These are phyloP conservation scores for Simalia tracyae DNA, from an alignment of 2,797 vertebrate genomes.

Conservation along the genomic window DNA sequence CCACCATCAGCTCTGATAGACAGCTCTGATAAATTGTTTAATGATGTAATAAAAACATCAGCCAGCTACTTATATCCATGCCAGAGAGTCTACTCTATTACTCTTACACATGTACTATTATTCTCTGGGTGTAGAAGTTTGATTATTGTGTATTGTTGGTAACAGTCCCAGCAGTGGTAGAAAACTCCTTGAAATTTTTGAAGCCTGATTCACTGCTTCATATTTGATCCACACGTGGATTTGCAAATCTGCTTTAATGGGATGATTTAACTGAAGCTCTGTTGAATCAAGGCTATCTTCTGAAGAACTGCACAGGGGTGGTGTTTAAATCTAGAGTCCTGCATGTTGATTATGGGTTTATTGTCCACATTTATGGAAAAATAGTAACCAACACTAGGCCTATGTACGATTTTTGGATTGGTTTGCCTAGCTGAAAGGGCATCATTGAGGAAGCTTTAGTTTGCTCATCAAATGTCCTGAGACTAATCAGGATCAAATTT, in stretches of 20 bases:
- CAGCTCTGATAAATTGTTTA: background rate
- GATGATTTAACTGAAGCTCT: background rate
- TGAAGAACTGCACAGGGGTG: background rate
- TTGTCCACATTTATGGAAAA: background rate
- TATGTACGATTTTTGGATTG: background rate
- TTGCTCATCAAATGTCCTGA: accelerated
- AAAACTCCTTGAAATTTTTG: background rate
- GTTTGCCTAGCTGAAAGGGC: background rate
- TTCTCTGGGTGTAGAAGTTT: background rate
- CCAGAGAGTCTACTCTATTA: background rate
- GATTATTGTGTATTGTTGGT: background rate
- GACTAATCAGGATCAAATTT: background rate
- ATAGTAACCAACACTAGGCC: background rate
- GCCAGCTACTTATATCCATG: background rate
- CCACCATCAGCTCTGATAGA: background rate
- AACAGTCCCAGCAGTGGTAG: background rate
- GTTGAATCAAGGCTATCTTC: background rate
- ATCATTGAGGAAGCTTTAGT: background rate
- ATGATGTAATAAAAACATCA: background rate
- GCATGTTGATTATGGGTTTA: background rate
- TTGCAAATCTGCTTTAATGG: background rate
- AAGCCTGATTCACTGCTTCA: background rate
- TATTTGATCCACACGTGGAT: background rate
- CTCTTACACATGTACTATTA: background rate
- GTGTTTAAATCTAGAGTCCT: background rate